phyloP scores from a whole-genome alignment of 2,888 invertebrate genomes.

The Dilophus febrilis region DNA sequence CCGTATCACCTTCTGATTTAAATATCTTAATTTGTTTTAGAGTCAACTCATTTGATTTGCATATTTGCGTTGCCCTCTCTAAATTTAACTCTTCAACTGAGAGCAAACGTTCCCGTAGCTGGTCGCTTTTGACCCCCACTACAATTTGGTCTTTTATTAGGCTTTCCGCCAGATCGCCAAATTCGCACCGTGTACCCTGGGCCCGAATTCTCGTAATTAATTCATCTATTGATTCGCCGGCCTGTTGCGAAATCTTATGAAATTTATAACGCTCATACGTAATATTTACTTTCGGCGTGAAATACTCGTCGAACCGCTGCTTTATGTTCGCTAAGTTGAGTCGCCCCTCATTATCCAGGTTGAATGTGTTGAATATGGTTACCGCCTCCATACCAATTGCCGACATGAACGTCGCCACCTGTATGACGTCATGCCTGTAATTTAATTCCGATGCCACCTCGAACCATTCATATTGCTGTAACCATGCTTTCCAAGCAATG shows the following conservation, averaged over 20 bases:
- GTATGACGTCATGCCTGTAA: slow-evolving; percentile 4
- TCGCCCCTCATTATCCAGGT: slow-evolving; percentile 4
- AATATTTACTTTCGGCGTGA: slow-evolving; percentile 9
- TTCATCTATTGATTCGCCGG: slow-evolving; percentile 9
- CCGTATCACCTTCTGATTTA: too few relatives aligned
- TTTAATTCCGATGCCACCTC: slow-evolving; percentile 7
- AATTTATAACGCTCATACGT: slow-evolving; percentile 9
- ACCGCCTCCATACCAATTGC: background rate
- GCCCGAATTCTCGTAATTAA: slow-evolving; percentile 7
- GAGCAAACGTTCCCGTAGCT: slow-evolving; percentile 7
- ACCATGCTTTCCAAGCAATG: slow-evolving; percentile 7
- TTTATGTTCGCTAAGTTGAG: slow-evolving; percentile 6
- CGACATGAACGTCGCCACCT: slow-evolving; percentile 8
- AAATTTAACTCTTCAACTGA: slow-evolving; percentile 1
- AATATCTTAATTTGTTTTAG: too few relatives aligned
- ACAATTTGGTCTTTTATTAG: slow-evolving; percentile 9
- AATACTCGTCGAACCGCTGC: slow-evolving; percentile 8
- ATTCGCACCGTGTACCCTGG: slow-evolving; percentile 8
- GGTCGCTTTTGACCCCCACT: slow-evolving; percentile 6
- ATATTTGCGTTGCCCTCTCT: too few relatives aligned
- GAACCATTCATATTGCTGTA: slow-evolving; percentile 9
- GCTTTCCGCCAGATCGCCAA: slow-evolving; percentile 7
- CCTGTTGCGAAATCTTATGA: slow-evolving; percentile 6
- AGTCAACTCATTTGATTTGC: too few relatives aligned
- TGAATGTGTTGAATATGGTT: slow-evolving; percentile 8